These are phyloP conservation scores for Elysia chlorotica DNA, from an alignment of 1,140 invertebrate species.

Conservation along the genomic window DNA sequence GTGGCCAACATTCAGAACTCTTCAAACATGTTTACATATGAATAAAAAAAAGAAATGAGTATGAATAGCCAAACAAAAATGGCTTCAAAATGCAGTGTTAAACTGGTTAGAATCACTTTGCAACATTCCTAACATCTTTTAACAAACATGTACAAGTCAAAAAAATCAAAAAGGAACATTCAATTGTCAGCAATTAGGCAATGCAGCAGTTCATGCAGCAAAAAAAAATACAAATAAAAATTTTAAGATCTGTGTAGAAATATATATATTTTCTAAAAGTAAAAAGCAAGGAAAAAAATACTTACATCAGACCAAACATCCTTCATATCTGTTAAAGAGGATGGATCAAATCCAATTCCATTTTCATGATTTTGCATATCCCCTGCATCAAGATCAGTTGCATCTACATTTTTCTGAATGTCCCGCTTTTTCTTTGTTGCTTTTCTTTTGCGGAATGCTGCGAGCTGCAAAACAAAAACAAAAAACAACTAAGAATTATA, in stretches of 20 bases:
- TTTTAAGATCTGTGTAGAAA: not conserved
- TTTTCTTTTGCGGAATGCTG: slow-evolving; percentile 47
- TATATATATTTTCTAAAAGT: not conserved
- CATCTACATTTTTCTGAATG: slow-evolving; percentile 16
- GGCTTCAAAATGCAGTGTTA: no score
- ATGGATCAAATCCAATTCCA: not conserved
- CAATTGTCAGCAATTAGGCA: no score
- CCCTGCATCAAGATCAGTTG: not conserved
- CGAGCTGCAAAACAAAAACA: slow-evolving; percentile 36
- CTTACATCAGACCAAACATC: not conserved
- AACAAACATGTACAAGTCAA: no score
- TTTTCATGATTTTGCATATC: not conserved
- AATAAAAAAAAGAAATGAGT: no score
- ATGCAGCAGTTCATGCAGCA: no score
- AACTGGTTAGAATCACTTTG: no score
- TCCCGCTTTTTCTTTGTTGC: slow-evolving; percentile 34
- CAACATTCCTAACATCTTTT: no score
- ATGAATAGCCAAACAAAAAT: no score
- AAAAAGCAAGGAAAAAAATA: not conserved
- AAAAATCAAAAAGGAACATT: no score
- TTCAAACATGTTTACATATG: no score
- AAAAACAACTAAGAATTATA: no score
- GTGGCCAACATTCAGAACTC: no score
- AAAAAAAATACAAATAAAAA: not conserved
- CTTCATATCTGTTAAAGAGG: slow-evolving; percentile 15